Evolutionary conservation across 2,888 invertebrate species (phyloP).

Genomic region (Axea sp.): DNA sequence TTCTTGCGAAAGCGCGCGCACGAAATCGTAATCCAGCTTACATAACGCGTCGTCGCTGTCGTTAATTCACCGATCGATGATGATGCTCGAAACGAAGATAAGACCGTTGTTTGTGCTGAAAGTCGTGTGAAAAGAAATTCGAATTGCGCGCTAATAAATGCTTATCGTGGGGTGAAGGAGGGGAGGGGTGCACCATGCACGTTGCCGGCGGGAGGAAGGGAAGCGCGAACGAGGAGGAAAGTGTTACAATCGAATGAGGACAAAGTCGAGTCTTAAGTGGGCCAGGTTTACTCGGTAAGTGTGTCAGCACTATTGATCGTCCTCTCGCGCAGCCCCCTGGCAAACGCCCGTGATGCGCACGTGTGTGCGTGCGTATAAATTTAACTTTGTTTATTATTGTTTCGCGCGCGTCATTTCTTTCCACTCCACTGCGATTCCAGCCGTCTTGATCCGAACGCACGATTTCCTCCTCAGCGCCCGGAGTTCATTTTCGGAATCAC

Average conservation of each 20-base stretch:
- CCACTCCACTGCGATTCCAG: too few relatives aligned
- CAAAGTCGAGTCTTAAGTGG: constrained; percentile 75
- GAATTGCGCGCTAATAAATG: background rate
- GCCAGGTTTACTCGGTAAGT: constrained; percentile 79
- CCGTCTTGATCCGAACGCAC: too few relatives aligned
- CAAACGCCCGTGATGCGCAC: constrained; percentile 6
- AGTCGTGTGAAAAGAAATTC: background rate
- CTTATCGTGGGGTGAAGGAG: background rate
- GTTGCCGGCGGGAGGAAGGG: constrained; percentile 21
- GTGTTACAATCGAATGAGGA: constrained; percentile 64
- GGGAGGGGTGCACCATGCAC: constrained; percentile 63
- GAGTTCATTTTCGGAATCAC: too few relatives aligned
- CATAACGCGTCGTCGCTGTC: constrained; percentile 4
- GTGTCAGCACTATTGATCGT: constrained; percentile 74
- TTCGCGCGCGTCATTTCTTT: constrained; percentile 14
- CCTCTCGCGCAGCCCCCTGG: constrained; percentile 19
- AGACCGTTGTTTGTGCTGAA: background rate
- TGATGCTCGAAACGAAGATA: constrained; percentile 3
- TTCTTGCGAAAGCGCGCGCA: constrained; percentile 5
- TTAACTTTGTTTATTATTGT: constrained; percentile 10
- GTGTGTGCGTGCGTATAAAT: constrained; percentile 5
- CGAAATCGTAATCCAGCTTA: constrained; percentile 15
- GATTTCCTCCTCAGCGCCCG: too few relatives aligned
- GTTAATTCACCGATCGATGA: background rate
- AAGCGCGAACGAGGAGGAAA: constrained; percentile 29